These are phyloP conservation scores for Coracias cyanogaster DNA, from an alignment of 2,797 vertebrate species.

Conservation along the genomic window DNA sequence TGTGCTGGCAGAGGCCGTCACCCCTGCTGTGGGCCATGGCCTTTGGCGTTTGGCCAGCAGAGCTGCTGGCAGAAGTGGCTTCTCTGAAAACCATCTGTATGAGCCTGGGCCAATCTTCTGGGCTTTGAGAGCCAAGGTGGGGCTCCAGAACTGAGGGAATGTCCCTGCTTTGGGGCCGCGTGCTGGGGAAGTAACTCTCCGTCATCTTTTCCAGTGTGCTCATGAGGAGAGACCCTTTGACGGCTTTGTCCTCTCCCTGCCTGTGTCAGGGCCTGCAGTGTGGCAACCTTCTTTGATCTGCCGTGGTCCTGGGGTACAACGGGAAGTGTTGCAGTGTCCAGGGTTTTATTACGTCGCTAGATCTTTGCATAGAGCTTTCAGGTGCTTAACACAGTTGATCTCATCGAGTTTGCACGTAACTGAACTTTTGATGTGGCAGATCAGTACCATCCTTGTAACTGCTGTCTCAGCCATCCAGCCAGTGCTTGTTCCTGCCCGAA, in stretches of 20 bases:
- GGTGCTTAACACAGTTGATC: background rate
- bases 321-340: background rate
- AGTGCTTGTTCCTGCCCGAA: rapidly evolving
- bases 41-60: background rate
- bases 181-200: background rate
- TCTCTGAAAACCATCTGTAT: background rate
- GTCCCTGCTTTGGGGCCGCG: background rate
- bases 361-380: background rate
- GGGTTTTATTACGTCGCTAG: background rate
- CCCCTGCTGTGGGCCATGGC: background rate
- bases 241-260: background rate
- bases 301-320: rapidly evolving
- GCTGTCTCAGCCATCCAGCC: background rate
- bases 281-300: background rate
- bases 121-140: background rate
- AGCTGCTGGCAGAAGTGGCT: background rate
- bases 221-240: background rate
- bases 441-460: background rate
- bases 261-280: background rate
- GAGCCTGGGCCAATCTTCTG: background rate
- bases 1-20: background rate
- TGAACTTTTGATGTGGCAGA: background rate
- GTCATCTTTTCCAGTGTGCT: background rate
- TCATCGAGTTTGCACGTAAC: background rate
- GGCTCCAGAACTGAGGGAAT: background rate